Evolutionary conservation across 1,140 invertebrate species (phyloP), one percentile per base, ranked within the genome.

Genomic region (Teleogryllus occipitalis): DNA sequence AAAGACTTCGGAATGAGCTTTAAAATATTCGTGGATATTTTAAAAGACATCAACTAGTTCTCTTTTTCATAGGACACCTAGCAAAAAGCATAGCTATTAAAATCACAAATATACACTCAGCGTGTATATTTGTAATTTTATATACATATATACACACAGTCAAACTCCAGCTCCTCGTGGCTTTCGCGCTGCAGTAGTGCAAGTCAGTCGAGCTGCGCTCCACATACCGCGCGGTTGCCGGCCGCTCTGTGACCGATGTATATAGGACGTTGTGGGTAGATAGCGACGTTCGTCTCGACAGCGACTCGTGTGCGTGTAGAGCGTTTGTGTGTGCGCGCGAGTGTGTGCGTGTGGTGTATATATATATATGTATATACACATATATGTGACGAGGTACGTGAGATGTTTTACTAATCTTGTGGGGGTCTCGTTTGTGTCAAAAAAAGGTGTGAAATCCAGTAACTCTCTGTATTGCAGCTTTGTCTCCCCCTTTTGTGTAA

Each of bases 1-100:
- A 77, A 54, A 77, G 76, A 77, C 76, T 77, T 77, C 76, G 76
- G 76, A 48, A 77, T 48, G 76, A 77, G 76, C 76, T 77, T 77
- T 77, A 77, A 77, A 21, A 77, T 54, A 7, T 48, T 21, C 18
- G 48, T 48, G 47, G 76, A 77, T 77, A 65, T 77, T 54, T 10
- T 21, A 77, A 77, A 54, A 77, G 76, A 49, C 76, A 77, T 21
- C 21, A 77, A 21, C 18, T 77, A 77, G 47, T 48, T 54, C 47
- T 77, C 76, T 21, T 77, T 77, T 77, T 77, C 54, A 65, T 65
- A 65, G 54, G 10, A 65, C 54, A 65, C 54, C 10, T 65, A 65
- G 54, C 27, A 39, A 39, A 65, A 65, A 65, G 10, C 54, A 65
- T 65, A 65, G 54, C 10, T 65, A 65, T 65, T 65, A 18, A 65